These are phyloP conservation scores for Yponomeuta cagnagella DNA, from an alignment of 2,888 invertebrate genomes.

Conservation along the genomic window DNA sequence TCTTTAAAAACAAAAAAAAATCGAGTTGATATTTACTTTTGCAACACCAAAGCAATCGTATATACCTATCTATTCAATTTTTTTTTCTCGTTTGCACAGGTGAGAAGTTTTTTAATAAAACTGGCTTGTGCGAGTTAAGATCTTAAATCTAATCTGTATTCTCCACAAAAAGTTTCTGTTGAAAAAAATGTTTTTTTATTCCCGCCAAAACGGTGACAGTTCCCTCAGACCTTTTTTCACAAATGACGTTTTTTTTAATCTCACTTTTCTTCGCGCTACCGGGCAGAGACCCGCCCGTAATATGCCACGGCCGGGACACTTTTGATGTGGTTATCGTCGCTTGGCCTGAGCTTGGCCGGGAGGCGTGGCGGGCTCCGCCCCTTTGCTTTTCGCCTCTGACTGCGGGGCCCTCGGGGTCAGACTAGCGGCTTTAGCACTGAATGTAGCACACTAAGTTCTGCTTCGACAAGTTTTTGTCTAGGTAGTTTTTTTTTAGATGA, in stretches of 20 bases:
- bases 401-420: slow-evolving; percentile 9
- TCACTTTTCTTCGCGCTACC: slow-evolving; percentile 21
- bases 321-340: slow-evolving; percentile 58
- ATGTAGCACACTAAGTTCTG: neutral
- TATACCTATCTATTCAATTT: neutral
- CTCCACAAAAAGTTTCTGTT: neutral
- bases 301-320: slow-evolving; percentile 56
- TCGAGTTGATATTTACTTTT: neutral
- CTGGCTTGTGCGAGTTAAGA: neutral
- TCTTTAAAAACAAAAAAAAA: neutral
- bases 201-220: neutral
- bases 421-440: neutral
- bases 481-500: too few relatives aligned
- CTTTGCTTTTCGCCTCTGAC: slow-evolving; percentile 67
- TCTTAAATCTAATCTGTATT: neutral
- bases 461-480: neutral
- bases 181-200: neutral
- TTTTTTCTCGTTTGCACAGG: neutral
- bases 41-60: neutral
- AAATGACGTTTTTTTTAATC: neutral
- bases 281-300: slow-evolving; percentile 47
- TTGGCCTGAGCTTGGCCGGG: slow-evolving; percentile 43
- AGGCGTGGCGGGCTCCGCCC: slow-evolving; percentile 69
- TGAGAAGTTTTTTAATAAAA: neutral
- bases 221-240: neutral